Evolutionary conservation across 2,888 invertebrate genomes (phyloP), one percentile per base, ranked within the genome.

Genomic region (Limnephilus rhombicus): DNA sequence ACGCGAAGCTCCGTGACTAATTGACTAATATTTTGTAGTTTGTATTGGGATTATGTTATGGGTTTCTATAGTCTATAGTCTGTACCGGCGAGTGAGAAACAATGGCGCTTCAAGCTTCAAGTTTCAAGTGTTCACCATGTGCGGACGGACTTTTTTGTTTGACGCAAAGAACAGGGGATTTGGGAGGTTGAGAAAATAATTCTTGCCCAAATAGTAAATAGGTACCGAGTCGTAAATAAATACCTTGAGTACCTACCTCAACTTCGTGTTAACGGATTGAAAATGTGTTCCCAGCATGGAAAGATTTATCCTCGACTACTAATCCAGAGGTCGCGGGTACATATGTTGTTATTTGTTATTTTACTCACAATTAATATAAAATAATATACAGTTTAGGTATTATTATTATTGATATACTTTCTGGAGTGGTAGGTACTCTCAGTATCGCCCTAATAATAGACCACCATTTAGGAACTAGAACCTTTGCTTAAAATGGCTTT

Each of bases 1-100:
- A 83, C 83, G 37, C 37, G 83, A 41, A 11, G 13, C 83, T 83
- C 3, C 37, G 83, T 83, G 83, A 83, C 83, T 83, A 68, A 68
- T 68, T 68, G 68, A n/a, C 68, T n/a, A 68, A 68, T 68, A 68
- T 68, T 68, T 68, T 68, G 24, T n/a, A 68, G 24, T 68, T 68
- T 68, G 68, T 68, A 68, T 68, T n/a, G 68, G 68, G 68, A 68
- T 68, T 68, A 68, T 68, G n/a, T 68, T 68, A 68, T 68, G 68
- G 68, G 68, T 18, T 18, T 7, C 24, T 24, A 68, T 24, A 68
- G 4, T 7, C 24, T 24, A 68, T 24, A 68, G 68, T 68, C 68
- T 68, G 68, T 68, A 68, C 24, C 24, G 68, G 37, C 34, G 41
- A 11, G 24, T 7, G 37, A 83, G 83, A 83, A 83, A 83, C 83